phyloP scores from a whole-genome alignment of 2,888 invertebrate species.

The Dinocampus coccinellae region DNA sequence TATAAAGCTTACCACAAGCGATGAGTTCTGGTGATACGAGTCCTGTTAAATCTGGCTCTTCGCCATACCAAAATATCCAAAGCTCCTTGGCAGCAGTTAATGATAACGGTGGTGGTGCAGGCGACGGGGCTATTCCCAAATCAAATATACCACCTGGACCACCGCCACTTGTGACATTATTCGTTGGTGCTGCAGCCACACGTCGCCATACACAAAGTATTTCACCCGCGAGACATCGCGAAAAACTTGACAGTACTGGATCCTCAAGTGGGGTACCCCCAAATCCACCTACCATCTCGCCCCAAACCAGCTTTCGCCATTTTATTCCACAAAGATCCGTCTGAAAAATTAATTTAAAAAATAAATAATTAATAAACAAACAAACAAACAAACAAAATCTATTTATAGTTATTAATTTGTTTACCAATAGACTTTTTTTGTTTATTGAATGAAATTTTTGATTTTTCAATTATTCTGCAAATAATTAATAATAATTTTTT shows the following conservation, averaged over 20 bases:
- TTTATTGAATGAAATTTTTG: too few relatives aligned
- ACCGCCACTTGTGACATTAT: slow-evolving; percentile 65
- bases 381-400: too few relatives aligned
- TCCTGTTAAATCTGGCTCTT: slow-evolving; percentile 90
- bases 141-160: slow-evolving; percentile 68
- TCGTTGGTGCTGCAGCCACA: slow-evolving; percentile 75
- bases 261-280: slow-evolving; percentile 82
- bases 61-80: slow-evolving; percentile 99
- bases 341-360: slow-evolving; percentile 72
- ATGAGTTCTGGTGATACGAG: slow-evolving; percentile 89
- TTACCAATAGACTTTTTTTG: too few relatives aligned
- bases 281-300: slow-evolving; percentile 74
- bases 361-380: slow-evolving; percentile 15
- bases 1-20: slow-evolving; percentile 81
- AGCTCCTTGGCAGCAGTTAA: slow-evolving; percentile 94
- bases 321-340: slow-evolving; percentile 99
- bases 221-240: slow-evolving; percentile 92
- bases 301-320: slow-evolving; percentile 96
- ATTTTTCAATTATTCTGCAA: too few relatives aligned
- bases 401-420: background rate
- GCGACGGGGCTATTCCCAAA: slow-evolving; percentile 72
- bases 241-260: slow-evolving; percentile 91
- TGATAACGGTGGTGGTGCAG: slow-evolving; percentile 81
- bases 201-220: slow-evolving; percentile 98
- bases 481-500: too few relatives aligned